Evolutionary conservation across 2,888 invertebrate species (phyloP).

Genomic region (Callosobruchus maculatus): DNA sequence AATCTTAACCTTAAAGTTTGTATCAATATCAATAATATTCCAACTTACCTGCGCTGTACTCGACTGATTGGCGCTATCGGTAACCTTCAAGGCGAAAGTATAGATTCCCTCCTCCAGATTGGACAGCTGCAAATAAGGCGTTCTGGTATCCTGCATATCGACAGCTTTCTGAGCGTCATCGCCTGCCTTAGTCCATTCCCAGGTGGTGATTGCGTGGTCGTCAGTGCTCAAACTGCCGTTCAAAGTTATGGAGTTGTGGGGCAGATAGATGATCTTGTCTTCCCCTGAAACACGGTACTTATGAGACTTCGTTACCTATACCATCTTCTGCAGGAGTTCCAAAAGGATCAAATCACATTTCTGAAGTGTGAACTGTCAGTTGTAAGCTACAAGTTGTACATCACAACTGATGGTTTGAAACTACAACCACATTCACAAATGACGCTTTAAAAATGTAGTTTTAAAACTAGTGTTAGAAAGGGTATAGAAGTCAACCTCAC

Average conservation of each 20-base stretch:
- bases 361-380: no score
- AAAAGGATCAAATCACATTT: no score
- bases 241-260: slow-evolving; percentile 79
- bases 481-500: no score
- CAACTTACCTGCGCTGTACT: slow-evolving; percentile 65
- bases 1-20: no score
- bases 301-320: no score
- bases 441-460: no score
- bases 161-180: slow-evolving; percentile 87
- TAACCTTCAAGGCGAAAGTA: slow-evolving; percentile 88
- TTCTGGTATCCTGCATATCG: slow-evolving; percentile 93
- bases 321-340: no score
- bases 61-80: slow-evolving; percentile 84
- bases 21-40: no score
- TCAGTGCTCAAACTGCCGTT: slow-evolving; percentile 90
- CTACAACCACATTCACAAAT: no score
- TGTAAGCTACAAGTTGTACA: no score
- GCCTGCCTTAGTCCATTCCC: slow-evolving; percentile 94
- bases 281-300: slow-evolving; percentile 66
- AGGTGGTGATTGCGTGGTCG: slow-evolving; percentile 87
- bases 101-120: slow-evolving; percentile 93
- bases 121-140: slow-evolving; percentile 79
- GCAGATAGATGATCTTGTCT: slow-evolving; percentile 85
- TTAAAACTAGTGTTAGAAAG: no score
- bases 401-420: no score